Evolutionary conservation across 2,888 invertebrate genomes (phyloP).

Genomic region (Amphipyra berbera): DNA sequence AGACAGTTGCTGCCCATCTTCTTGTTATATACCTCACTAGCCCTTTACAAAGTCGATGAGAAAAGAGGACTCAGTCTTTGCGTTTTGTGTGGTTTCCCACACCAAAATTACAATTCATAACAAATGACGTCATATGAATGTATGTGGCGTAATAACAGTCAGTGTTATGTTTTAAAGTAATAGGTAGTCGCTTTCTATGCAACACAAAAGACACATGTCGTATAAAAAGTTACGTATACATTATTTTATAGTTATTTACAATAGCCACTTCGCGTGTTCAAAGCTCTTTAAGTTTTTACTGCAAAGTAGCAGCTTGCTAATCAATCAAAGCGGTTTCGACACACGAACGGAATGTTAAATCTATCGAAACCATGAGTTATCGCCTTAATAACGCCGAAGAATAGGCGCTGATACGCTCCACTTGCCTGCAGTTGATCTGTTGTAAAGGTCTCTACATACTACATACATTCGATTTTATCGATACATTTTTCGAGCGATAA

Average conservation of each 20-base stretch:
- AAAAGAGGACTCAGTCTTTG: too few species aligned
- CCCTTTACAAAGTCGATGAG: too few species aligned
- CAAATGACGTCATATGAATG: conserved; percentile 1
- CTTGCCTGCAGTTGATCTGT: conserved; percentile 53
- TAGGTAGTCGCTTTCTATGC: conserved; percentile 16
- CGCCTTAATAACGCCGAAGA: conserved; percentile 48
- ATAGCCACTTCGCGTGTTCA: conserved; percentile 38
- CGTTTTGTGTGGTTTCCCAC: too few species aligned
- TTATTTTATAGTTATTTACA: conserved; percentile 9
- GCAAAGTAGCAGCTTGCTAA: conserved; percentile 29
- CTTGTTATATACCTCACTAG: too few species aligned
- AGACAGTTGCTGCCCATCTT: too few species aligned
- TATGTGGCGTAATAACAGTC: conserved; percentile 11
- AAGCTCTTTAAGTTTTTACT: conserved; percentile 32
- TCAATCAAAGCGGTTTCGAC: conserved; percentile 51
- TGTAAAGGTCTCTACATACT: conserved; percentile 31
- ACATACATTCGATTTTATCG: conserved; percentile 22
- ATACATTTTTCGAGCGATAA: not conserved
- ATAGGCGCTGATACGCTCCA: conserved; percentile 58
- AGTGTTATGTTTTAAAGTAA: conserved; percentile 13
- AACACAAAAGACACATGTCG: conserved; percentile 22
- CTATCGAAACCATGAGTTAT: conserved; percentile 55
- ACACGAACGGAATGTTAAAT: conserved; percentile 48
- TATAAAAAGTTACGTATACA: conserved; percentile 28
- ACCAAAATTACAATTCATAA: too few species aligned